Base-by-base conservation (phyloP, 2,113 vertebrate genomes). In the Eurypyga helias region DNA sequence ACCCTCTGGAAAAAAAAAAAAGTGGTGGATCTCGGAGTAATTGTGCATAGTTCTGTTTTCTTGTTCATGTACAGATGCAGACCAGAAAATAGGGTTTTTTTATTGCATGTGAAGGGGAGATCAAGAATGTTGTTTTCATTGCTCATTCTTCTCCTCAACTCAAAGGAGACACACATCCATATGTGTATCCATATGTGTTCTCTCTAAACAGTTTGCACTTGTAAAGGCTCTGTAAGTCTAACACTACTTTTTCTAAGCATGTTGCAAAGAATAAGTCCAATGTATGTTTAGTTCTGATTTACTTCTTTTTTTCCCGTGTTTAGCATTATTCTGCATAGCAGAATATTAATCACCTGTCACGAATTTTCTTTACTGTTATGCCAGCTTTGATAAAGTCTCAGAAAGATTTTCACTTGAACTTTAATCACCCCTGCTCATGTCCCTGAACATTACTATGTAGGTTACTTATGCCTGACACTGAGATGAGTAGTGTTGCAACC, bases 361-460 rank as follows among this genome's bases (percentile, higher is more conserved):
- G 36, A 94, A 57, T 91, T 93, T 95, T 94, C 38, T 78, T 52
- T 70, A 73, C 57, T 66, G 18, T 89, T 82, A 78, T 65, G 80
- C 12, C 80, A 49, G 62, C 66, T 95, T 97, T 62, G 91, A 67
- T 89, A 49, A 60, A 90, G 54, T 78, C 81, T 82, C 70, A 12
- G 48, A 71, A 88, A 82, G 18, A 87, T 49, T 82, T 71, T 80
- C 13, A 14, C 48, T 83, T 87, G 73, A 89, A 91, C 46, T 83
- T 71, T 52, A 46, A 43, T 79, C 29, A 7, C 17, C 11, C 34
- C 7, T 21, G 0, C 6, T 45, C 29, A 41, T 10, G 31, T 38
- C 52, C 38, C 36, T 38, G 48, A 38, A 51, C 24, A 26, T 61
- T 76, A 66, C 46, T 36, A 8, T 31, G 29, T 24, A 51, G 14